phyloP scores from a whole-genome alignment of 2,888 invertebrate genomes.

The Xestia rhomboidea region DNA sequence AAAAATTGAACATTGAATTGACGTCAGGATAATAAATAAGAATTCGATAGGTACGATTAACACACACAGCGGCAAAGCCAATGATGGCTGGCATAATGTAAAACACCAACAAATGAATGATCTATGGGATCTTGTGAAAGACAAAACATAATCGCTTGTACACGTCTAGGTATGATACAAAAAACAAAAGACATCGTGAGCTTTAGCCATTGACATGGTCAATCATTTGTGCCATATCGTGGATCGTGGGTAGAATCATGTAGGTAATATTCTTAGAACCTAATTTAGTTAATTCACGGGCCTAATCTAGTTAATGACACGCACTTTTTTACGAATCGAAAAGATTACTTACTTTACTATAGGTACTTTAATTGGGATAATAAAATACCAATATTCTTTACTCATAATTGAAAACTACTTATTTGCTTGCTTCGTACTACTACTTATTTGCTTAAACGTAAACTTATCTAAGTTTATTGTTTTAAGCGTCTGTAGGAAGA shows the following conservation, averaged over 20 bases:
- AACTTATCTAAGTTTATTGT: background rate
- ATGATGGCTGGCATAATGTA: background rate
- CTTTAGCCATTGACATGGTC: slow-evolving; percentile 7
- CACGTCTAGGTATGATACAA: too few relatives aligned
- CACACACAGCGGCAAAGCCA: background rate
- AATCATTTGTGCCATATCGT: slow-evolving; percentile 2
- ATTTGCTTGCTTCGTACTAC: background rate
- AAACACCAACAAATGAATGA: slow-evolving; percentile 5
- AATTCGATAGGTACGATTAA: slow-evolving; percentile 41
- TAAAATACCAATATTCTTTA: too few relatives aligned
- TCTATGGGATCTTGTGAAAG: slow-evolving; percentile 19
- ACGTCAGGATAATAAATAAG: slow-evolving; percentile 51
- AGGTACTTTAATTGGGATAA: too few relatives aligned
- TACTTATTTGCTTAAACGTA: too few relatives aligned
- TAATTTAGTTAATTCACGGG: background rate
- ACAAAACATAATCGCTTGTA: background rate
- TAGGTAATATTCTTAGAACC: slow-evolving; percentile 25
- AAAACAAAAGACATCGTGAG: background rate
- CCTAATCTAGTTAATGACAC: background rate
- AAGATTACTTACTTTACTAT: too few relatives aligned
- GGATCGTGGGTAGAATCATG: slow-evolving; percentile 30
- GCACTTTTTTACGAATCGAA: background rate
- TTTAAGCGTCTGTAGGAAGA: background rate
- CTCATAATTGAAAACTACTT: too few relatives aligned
- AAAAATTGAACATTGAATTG: slow-evolving; percentile 59